These are phyloP conservation scores for Coregonus clupeaformis DNA, from an alignment of 2,113 vertebrate species.

Conservation along the genomic window DNA sequence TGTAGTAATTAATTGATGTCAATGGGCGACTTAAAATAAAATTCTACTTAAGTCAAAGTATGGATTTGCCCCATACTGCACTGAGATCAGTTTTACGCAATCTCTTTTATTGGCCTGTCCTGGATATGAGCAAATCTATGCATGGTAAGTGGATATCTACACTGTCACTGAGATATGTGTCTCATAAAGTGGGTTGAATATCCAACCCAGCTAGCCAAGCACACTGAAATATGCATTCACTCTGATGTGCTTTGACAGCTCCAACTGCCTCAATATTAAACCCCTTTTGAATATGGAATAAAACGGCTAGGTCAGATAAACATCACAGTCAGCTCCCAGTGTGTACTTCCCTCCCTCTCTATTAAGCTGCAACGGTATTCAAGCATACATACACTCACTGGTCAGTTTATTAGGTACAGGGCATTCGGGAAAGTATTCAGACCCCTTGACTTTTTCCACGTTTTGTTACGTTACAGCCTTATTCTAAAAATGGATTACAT, in stretches of 20 bases:
- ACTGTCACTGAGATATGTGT: background rate
- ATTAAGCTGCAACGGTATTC: conserved; percentile 7
- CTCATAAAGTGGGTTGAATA: background rate
- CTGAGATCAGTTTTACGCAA: background rate
- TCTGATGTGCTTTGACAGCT: conserved; percentile 59
- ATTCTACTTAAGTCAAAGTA: no score
- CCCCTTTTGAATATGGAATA: conserved; percentile 47
- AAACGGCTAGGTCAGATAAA: conserved; percentile 40
- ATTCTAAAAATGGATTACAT: no score
- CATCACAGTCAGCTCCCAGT: conserved; percentile 35
- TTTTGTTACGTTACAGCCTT: no score
- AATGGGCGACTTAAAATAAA: no score
- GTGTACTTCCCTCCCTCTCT: background rate
- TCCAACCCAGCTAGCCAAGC: conserved; percentile 10
- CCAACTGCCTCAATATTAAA: conserved; percentile 57
- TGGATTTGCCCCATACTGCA: background rate
- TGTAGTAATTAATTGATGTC: no score
- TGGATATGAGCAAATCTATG: background rate
- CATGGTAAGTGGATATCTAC: background rate
- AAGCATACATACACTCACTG: conserved; percentile 14
- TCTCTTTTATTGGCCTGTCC: no score
- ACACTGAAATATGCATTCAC: conserved; percentile 23
- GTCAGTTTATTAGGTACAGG: no score
- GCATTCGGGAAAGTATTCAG: no score
- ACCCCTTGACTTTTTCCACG: no score